phyloP scores from a whole-genome alignment of 2,113 vertebrate genomes.

The Malurus cyaneus region DNA sequence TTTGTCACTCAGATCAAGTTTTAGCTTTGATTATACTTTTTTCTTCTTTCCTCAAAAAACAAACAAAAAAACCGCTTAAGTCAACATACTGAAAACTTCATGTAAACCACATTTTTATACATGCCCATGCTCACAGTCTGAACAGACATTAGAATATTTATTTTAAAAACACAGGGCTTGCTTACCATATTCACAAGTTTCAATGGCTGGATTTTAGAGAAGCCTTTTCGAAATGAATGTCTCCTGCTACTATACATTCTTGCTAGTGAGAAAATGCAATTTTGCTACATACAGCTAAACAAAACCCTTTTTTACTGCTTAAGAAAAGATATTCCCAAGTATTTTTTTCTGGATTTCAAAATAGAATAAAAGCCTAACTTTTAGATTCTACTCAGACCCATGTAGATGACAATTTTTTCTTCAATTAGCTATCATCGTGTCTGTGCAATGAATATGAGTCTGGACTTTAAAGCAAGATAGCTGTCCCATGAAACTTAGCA shows the following conservation, averaged over 20 bases:
- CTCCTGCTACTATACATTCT: constrained; percentile 1
- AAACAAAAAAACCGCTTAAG: background rate
- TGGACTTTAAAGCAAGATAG: background rate
- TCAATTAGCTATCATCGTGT: background rate
- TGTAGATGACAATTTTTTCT: background rate
- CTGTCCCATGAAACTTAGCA: background rate
- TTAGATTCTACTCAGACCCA: background rate
- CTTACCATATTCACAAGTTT: constrained; percentile 45
- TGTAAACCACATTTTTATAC: constrained; percentile 10
- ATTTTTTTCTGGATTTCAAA: background rate
- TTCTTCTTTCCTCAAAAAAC: background rate
- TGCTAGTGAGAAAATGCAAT: constrained; percentile 30
- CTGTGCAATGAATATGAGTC: background rate
- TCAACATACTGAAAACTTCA: constrained; percentile 29
- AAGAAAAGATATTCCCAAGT: background rate
- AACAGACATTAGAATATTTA: constrained; percentile 50
- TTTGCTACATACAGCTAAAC: background rate
- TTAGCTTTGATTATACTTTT: constrained; percentile 5
- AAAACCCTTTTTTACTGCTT: background rate
- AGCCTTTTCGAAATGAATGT: constrained; percentile 46
- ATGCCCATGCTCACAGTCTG: background rate
- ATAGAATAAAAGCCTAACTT: background rate
- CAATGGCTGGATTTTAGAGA: constrained; percentile 32
- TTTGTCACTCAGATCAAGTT: constrained; percentile 5
- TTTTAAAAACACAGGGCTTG: constrained; percentile 57